A percentile compares a stretch with the other conserved stretches of the same genome.
Evolutionary conservation across 1,140 invertebrate species (phyloP).

Genomic region (Zaprionus lachaisei): DNA sequence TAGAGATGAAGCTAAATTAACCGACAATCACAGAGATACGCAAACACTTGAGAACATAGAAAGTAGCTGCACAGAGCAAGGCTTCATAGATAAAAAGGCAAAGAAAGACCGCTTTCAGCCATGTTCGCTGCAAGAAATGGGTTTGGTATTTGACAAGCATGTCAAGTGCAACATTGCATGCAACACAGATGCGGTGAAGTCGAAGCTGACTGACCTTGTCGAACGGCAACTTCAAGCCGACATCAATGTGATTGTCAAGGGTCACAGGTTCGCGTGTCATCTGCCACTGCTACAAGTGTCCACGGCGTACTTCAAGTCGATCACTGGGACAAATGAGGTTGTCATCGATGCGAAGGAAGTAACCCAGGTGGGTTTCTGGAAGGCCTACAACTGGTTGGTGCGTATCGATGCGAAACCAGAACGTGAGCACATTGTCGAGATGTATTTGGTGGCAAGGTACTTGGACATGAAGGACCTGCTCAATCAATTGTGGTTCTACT

Average conservation of each 20-base stretch:
- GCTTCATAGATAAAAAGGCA: neutral
- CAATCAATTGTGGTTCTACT: constrained; percentile 90
- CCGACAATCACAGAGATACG: neutral
- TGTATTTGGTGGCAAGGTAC: constrained; percentile 88
- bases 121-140: constrained; percentile 23
- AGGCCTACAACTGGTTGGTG: constrained; percentile 92
- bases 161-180: neutral
- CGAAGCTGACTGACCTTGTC: neutral
- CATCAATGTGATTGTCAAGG: constrained; percentile 27
- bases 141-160: neutral
- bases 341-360: constrained; percentile 69
- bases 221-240: constrained; percentile 8
- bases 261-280: constrained; percentile 55
- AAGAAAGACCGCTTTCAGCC: neutral
- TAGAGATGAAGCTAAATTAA: too few relatives aligned
- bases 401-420: constrained; percentile 87
- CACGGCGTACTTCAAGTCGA: constrained; percentile 51
- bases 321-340: neutral
- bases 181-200: neutral
- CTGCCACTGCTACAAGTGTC: constrained; percentile 49
- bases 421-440: constrained; percentile 88
- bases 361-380: constrained; percentile 87
- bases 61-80: neutral
- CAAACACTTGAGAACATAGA: neutral
- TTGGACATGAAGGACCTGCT: constrained; percentile 89